These are phyloP conservation scores for Florisuga fusca DNA, from an alignment of 2,797 vertebrate species.

Conservation along the genomic window DNA sequence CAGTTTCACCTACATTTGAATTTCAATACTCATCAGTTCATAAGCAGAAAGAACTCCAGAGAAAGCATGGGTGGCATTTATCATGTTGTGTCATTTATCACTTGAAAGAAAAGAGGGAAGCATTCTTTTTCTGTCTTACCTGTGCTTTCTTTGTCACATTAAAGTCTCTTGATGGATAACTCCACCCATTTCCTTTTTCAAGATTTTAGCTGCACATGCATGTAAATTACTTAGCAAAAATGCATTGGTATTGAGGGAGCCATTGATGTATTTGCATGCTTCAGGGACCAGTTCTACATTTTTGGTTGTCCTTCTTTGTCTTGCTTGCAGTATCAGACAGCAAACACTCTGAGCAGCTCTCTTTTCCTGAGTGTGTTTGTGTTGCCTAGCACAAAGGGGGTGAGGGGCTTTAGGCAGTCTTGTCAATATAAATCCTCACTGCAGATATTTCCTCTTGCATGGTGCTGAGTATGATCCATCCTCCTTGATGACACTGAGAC, in stretches of 20 bases:
- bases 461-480: not conserved
- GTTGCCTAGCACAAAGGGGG: not conserved
- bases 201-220: not conserved
- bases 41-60: slow-evolving; percentile 51
- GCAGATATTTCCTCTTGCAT: not conserved
- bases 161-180: not conserved
- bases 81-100: slow-evolving; percentile 21
- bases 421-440: not conserved
- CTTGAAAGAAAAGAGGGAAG: not conserved
- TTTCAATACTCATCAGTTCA: slow-evolving; percentile 62
- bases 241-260: not conserved
- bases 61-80: not conserved
- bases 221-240: not conserved
- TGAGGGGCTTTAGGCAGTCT: not conserved
- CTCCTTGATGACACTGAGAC: not conserved
- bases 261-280: not conserved
- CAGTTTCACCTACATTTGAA: slow-evolving; percentile 50
- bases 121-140: not conserved
- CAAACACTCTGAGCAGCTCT: not conserved
- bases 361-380: not conserved
- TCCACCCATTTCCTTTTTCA: not conserved
- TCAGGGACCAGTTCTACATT: not conserved
- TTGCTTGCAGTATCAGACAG: not conserved
- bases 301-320: not conserved
- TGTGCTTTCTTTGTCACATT: not conserved